These are phyloP conservation scores for Erythrocercus mccallii DNA, from an alignment of 2,113 vertebrate species.

Conservation along the genomic window DNA sequence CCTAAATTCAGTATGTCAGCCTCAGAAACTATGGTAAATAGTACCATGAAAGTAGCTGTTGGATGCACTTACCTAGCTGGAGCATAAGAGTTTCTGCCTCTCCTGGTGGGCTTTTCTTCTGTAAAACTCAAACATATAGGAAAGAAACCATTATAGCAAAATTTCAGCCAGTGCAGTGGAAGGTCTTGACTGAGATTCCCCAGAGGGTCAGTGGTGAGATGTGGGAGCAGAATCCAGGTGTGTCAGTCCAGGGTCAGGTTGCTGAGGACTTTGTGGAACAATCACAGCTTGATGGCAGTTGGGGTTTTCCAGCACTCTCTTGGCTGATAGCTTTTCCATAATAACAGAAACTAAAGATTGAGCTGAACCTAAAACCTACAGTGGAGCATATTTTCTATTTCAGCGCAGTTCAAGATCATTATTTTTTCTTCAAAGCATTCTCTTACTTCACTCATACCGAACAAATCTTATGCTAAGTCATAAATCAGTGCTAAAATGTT, in stretches of 20 bases:
- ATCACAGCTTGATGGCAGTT: background rate
- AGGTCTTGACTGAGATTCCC: background rate
- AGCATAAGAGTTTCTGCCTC: background rate
- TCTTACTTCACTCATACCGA: background rate
- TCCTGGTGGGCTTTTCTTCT: slow-evolving; percentile 3
- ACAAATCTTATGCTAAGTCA: background rate
- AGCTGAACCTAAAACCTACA: background rate
- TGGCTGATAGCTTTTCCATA: background rate
- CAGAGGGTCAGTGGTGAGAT: background rate
- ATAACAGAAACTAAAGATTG: background rate
- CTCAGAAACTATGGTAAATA: background rate
- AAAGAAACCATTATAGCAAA: background rate
- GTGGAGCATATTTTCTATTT: background rate
- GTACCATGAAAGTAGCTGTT: background rate
- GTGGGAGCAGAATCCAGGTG: background rate
- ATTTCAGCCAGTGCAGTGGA: background rate
- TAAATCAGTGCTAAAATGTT: background rate
- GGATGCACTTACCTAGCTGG: background rate
- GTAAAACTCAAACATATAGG: background rate
- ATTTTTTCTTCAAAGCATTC: background rate
- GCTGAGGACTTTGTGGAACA: background rate
- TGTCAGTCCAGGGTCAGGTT: background rate
- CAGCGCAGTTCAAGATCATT: background rate
- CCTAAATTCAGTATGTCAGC: background rate
- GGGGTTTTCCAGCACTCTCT: background rate